These are phyloP conservation scores for Corythucha ciliata DNA, from an alignment of 2,888 invertebrate genomes.

Conservation along the genomic window DNA sequence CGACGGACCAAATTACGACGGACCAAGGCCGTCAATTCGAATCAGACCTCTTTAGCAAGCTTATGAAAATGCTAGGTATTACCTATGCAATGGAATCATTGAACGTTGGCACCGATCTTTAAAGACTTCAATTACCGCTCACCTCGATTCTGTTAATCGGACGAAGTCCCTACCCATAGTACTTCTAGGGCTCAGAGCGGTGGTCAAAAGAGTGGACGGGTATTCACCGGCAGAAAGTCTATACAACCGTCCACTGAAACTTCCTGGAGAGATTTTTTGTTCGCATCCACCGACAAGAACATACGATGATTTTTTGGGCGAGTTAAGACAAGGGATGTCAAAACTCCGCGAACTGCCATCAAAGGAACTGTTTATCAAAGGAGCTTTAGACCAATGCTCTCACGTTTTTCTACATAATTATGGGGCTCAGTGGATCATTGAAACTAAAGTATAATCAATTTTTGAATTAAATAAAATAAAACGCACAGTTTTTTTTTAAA, in stretches of 20 bases:
- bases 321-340: no score
- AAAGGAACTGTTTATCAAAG: no score
- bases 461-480: no score
- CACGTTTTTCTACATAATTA: no score
- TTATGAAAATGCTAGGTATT: conserved; percentile 6
- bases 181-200: neutral
- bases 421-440: no score
- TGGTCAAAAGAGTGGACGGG: neutral
- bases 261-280: neutral
- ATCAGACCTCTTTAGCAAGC: conserved; percentile 36
- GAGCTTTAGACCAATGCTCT: no score
- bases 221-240: neutral
- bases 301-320: no score
- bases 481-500: no score
- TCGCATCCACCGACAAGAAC: no score
- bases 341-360: no score
- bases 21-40: conserved; percentile 41
- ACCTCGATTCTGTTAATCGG: neutral
- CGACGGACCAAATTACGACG: conserved; percentile 38
- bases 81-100: neutral
- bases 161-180: neutral
- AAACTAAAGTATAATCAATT: no score
- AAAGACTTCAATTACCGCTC: neutral
- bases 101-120: neutral
- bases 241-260: neutral